A percentile compares a stretch with the other conserved stretches of the same genome.
Conservation (phyloP, 2,797 vertebrate genomes). For the Labroides dimidiatus region DNA sequence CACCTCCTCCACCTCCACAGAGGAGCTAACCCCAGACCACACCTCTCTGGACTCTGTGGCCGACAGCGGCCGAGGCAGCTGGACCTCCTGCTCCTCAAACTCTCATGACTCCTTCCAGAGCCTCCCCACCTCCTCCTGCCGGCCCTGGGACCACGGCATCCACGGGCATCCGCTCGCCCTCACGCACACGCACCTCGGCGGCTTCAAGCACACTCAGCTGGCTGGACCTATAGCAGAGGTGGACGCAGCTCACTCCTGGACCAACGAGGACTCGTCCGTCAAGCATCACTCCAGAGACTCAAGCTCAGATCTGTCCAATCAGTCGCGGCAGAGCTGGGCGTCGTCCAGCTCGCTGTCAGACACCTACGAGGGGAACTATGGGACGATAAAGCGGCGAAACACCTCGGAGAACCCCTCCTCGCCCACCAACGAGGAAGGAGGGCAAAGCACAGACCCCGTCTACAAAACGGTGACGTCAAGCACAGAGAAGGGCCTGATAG, state of each 20-base stretch:
- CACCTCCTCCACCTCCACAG: slow-evolving; percentile 86
- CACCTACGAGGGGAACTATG: slow-evolving; percentile 89
- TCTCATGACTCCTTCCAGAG: slow-evolving; percentile 97
- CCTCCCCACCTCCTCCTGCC: slow-evolving; percentile 86
- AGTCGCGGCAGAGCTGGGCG: slow-evolving; percentile 91
- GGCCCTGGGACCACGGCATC: slow-evolving; percentile 85
- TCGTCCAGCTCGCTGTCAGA: slow-evolving; percentile 92
- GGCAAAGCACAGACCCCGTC: slow-evolving; percentile 82
- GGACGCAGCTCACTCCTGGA: slow-evolving; percentile 74
- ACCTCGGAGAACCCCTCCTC: slow-evolving; percentile 81
- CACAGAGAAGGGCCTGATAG: slow-evolving; percentile 97
- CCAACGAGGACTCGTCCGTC: slow-evolving; percentile 33
- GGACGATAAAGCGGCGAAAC: slow-evolving; percentile 90
- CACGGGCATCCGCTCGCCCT: slow-evolving; percentile 72
- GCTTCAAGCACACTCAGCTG: slow-evolving; percentile 87
- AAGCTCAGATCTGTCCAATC: slow-evolving; percentile 77
- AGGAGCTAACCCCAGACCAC: slow-evolving; percentile 92
- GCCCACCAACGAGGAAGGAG: slow-evolving; percentile 74
- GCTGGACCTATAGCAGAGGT: slow-evolving; percentile 87
- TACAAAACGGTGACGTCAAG: slow-evolving; percentile 98
- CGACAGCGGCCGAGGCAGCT: slow-evolving; percentile 95
- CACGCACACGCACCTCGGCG: slow-evolving; percentile 75
- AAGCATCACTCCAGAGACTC: slow-evolving; percentile 82
- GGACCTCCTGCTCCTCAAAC: slow-evolving; percentile 97
- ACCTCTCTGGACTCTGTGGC: slow-evolving; percentile 85